Evolutionary conservation across 2,888 invertebrate genomes (phyloP), one percentile per base, ranked within the genome.

Genomic region (Scaptomyza parva): DNA sequence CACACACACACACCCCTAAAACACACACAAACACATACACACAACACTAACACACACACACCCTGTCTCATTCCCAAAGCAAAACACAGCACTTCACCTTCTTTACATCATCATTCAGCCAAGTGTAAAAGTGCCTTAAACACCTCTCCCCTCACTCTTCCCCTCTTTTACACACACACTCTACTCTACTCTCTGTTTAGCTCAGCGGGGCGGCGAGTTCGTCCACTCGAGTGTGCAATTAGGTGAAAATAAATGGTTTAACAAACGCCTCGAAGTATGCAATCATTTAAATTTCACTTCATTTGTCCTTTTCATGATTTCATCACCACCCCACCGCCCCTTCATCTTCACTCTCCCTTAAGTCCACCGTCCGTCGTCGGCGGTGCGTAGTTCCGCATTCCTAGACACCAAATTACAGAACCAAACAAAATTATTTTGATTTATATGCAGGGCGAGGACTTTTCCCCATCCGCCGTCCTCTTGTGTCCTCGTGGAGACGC

Each of bases 221-320:
- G 83, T 85, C 86, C 82, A 87, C 86, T 82, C 77, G 83, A 86
- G 85, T 88, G 85, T 88, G 87, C 85, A 85, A 85, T 85, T 85
- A 85, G 77, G 86, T 88, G 85, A 85, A 88, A 88, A 86, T 87
- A 85, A 88, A 88, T 85, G 88, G 87, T 87, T 88, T 85, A 78
- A 61, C 76, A 86, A 86, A 79, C 82, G 86, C 87, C 88, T 86
- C 66, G 67, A 72, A 88, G 88, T 85, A 85, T 86, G 88, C 88
- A 85, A 85, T 85, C 85, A 85, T 86, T 78, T 80, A 81, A 87
- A 87, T 85, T 87, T 86, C 88, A 84, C 86, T 88, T 84, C 83
- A 84, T 88, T 84, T 88, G 88, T 82, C 82, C 81, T 86, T 84
- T 88, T 86, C 88, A 88, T 77, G 81, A 80, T 77, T 76, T 69